These are phyloP conservation scores for Saimiri boliviensis DNA, from an alignment of 2,113 vertebrate genomes.

Conservation along the genomic window DNA sequence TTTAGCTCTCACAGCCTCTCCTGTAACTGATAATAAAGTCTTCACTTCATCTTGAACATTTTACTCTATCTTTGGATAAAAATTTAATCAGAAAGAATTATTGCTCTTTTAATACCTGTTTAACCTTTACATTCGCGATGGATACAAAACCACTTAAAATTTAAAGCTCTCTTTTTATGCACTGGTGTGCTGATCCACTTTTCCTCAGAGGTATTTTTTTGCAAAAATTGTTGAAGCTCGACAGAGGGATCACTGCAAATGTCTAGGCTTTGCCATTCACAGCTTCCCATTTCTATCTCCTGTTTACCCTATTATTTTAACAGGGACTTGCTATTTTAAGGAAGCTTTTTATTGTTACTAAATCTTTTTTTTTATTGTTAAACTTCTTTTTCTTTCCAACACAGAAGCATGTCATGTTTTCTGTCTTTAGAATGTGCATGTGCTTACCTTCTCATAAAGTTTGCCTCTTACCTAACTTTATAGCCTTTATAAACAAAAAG, in stretches of 20 bases:
- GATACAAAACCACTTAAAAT: slow-evolving; percentile 78
- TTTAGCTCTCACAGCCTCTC: slow-evolving; percentile 65
- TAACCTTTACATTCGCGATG: slow-evolving; percentile 82
- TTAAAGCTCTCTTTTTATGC: slow-evolving; percentile 81
- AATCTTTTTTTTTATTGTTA: slow-evolving; percentile 83
- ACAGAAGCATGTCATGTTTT: slow-evolving; percentile 78
- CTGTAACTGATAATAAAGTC: slow-evolving; percentile 78
- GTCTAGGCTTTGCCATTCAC: slow-evolving; percentile 11
- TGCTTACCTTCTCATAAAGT: slow-evolving; percentile 23
- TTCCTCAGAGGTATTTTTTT: slow-evolving; percentile 58
- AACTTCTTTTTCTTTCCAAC: slow-evolving; percentile 80
- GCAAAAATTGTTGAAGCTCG: neutral
- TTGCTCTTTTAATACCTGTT: slow-evolving; percentile 80
- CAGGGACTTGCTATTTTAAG: slow-evolving; percentile 80
- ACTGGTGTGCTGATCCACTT: slow-evolving; percentile 60
- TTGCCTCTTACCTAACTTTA: slow-evolving; percentile 31
- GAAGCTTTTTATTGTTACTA: slow-evolving; percentile 82
- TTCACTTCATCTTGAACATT: slow-evolving; percentile 79
- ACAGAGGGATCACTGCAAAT: slow-evolving; percentile 66
- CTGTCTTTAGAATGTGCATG: slow-evolving; percentile 71
- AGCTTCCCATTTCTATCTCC: slow-evolving; percentile 50
- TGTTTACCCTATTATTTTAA: slow-evolving; percentile 80
- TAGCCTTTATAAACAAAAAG: neutral
- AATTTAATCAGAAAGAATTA: slow-evolving; percentile 85
- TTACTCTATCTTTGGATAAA: slow-evolving; percentile 79